Conservation (phyloP, 2,797 vertebrate genomes). For the Gorsachius magnificus region DNA sequence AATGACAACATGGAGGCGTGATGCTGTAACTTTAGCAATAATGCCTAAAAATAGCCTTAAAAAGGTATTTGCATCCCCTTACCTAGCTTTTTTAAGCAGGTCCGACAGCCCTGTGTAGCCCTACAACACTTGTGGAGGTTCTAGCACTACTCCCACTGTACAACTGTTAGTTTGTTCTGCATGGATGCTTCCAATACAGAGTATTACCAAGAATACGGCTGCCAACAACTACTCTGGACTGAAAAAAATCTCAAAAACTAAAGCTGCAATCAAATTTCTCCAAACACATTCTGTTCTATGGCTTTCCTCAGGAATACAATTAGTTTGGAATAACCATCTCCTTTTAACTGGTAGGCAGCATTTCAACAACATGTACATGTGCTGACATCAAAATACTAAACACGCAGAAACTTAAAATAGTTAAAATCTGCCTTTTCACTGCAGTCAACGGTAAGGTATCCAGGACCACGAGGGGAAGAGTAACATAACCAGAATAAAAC, state of each 20-base stretch:
- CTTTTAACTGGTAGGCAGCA: not conserved
- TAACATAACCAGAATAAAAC: not conserved
- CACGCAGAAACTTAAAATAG: not conserved
- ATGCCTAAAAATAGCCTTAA: not conserved
- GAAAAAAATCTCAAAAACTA: not conserved
- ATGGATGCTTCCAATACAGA: not conserved
- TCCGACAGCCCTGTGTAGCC: not conserved
- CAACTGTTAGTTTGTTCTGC: not conserved
- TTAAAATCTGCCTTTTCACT: not conserved
- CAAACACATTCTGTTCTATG: not conserved
- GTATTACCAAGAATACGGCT: not conserved
- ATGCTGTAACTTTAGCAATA: not conserved
- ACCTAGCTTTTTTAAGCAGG: not conserved
- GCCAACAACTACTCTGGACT: not conserved
- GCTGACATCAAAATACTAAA: not conserved
- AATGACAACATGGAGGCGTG: rapidly evolving
- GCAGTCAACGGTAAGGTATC: not conserved
- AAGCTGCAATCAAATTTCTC: not conserved
- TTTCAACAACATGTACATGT: not conserved
- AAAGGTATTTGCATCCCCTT: not conserved
- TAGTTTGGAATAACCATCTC: not conserved
- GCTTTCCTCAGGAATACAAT: not conserved
- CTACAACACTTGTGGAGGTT: not conserved
- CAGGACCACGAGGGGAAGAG: not conserved
- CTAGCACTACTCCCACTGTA: not conserved